These are phyloP conservation scores for Busseola fusca DNA, from an alignment of 2,888 invertebrate species.

Conservation along the genomic window DNA sequence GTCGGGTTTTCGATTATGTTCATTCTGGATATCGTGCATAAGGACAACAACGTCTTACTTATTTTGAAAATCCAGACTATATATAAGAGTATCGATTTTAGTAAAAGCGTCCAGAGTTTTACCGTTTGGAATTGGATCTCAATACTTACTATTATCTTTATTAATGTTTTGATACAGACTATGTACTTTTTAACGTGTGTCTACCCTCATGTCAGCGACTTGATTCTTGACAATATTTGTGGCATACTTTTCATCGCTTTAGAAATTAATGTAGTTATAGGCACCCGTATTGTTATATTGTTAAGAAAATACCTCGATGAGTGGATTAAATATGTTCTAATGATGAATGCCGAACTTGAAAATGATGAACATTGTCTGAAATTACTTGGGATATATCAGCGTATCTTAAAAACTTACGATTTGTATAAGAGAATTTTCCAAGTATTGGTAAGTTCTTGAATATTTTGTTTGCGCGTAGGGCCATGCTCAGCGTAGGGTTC, in stretches of 20 bases:
- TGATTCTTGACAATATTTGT: not conserved
- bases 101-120: not conserved
- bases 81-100: constrained; percentile 4
- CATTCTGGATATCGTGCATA: constrained; percentile 23
- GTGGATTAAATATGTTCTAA: constrained; percentile 10
- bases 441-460: constrained; percentile 6
- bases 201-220: not conserved
- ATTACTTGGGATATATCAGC: constrained; percentile 8
- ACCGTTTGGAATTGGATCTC: constrained; percentile 36
- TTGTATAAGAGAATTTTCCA: constrained; percentile 10
- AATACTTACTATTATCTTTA: not conserved
- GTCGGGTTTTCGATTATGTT: constrained; percentile 5
- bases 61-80: constrained; percentile 31
- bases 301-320: constrained; percentile 17
- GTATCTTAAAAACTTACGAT: constrained; percentile 4
- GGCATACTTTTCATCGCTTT: not conserved
- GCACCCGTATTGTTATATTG: constrained; percentile 3
- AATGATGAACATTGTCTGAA: not conserved
- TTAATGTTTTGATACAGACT: not conserved
- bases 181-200: not conserved
- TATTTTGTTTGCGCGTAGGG: no score
- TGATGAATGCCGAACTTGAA: not conserved
- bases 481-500: no score
- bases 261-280: constrained; percentile 11
- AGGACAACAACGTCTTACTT: constrained; percentile 9